Percentiles rank a stretch among this genome's conserved stretches.
phyloP scores from a whole-genome alignment of 1,140 invertebrate genomes.

The Lepidurus arcticus region DNA sequence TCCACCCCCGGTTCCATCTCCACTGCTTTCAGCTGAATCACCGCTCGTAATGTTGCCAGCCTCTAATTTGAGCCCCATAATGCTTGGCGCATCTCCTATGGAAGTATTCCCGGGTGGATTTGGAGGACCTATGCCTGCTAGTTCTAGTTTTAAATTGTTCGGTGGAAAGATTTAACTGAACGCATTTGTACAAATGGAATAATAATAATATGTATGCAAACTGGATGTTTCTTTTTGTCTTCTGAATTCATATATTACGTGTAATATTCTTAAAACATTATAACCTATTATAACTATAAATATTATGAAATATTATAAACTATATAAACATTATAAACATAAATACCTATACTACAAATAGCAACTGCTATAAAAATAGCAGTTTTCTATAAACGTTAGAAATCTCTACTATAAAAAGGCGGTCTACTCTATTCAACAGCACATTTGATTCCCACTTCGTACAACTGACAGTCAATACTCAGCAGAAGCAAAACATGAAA shows the following conservation, averaged over 20 bases:
- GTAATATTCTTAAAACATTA: too few relatives aligned
- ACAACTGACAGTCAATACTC: not conserved
- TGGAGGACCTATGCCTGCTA: not conserved
- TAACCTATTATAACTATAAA: too few relatives aligned
- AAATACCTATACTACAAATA: too few relatives aligned
- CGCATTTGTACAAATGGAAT: not conserved
- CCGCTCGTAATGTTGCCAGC: not conserved
- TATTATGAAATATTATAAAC: too few relatives aligned
- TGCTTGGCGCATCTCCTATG: not conserved
- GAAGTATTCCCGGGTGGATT: not conserved
- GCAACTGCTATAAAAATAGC: too few relatives aligned
- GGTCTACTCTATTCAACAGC: not conserved
- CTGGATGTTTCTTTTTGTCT: not conserved
- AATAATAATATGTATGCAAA: not conserved
- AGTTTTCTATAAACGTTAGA: too few relatives aligned
- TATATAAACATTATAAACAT: too few relatives aligned
- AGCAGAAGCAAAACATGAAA: not conserved
- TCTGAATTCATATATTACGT: too few relatives aligned
- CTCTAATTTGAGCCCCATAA: not conserved
- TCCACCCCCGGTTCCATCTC: slow-evolving; percentile 4
- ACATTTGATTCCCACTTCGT: not conserved
- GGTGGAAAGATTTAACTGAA: not conserved
- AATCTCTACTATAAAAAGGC: not conserved
- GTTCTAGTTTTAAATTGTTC: not conserved
- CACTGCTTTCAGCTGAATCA: slow-evolving; percentile 34